Percentiles rank a stretch among this genome's conserved stretches.
Evolutionary conservation across 2,113 vertebrate species (phyloP).

Genomic region (Nothoprocta perdicaria): DNA sequence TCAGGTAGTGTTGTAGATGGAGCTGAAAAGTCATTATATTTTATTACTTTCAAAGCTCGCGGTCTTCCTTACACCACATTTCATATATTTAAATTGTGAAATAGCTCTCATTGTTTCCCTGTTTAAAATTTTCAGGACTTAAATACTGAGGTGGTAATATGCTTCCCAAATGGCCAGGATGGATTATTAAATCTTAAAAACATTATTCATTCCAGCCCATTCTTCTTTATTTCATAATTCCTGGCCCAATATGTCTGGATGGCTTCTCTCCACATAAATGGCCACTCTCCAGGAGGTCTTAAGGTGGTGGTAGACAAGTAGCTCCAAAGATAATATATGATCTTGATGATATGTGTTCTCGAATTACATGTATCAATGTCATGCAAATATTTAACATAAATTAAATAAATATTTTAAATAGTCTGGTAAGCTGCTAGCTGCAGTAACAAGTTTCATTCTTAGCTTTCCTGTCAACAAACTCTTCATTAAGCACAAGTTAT

Average conservation of each 20-base stretch:
- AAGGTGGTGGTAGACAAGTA: background rate
- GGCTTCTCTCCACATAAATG: too few relatives aligned
- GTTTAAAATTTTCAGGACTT: background rate
- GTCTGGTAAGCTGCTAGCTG: background rate
- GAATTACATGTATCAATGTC: background rate
- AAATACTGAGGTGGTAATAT: background rate
- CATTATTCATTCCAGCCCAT: background rate
- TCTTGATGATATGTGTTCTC: background rate
- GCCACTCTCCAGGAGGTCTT: background rate
- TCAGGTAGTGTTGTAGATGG: background rate
- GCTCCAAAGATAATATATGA: background rate
- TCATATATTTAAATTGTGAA: background rate
- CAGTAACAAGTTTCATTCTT: background rate
- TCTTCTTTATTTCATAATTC: background rate
- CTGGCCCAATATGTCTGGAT: background rate
- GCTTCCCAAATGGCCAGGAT: background rate
- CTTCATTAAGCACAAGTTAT: background rate
- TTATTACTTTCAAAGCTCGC: background rate
- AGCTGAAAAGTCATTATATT: background rate
- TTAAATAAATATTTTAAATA: too few relatives aligned
- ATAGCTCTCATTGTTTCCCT: background rate
- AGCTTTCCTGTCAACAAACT: slow-evolving; percentile 3
- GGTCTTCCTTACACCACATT: background rate
- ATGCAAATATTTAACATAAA: background rate
- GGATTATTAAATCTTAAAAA: background rate